These are phyloP conservation scores for Eudasyphora cyanicolor DNA, from an alignment of 2,888 invertebrate genomes.

Conservation along the genomic window DNA sequence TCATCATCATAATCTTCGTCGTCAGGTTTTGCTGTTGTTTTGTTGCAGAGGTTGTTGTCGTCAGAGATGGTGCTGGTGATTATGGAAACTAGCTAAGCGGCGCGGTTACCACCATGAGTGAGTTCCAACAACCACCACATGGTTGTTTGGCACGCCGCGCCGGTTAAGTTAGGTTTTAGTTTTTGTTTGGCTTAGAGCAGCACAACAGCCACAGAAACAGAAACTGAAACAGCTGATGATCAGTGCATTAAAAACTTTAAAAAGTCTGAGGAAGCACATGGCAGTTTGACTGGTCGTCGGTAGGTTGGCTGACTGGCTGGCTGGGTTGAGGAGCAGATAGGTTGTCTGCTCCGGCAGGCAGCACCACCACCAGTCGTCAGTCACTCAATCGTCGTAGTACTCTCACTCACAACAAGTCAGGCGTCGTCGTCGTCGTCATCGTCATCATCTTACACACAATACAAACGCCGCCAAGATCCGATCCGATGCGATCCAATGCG, in stretches of 20 bases:
- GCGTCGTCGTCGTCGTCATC: not conserved
- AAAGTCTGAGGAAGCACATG: slow-evolving; percentile 64
- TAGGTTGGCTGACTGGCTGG: slow-evolving; percentile 48
- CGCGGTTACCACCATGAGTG: slow-evolving; percentile 19
- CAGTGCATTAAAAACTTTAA: slow-evolving; percentile 65
- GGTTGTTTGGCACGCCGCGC: slow-evolving; percentile 63
- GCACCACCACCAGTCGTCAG: not conserved
- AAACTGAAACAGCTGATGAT: slow-evolving; percentile 63
- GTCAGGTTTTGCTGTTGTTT: slow-evolving; percentile 46
- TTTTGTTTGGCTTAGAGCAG: slow-evolving; percentile 47
- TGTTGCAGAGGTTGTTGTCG: slow-evolving; percentile 24
- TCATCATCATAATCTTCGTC: slow-evolving; percentile 52
- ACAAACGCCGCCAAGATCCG: not conserved
- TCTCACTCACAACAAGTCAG: not conserved
- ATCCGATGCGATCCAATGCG: not conserved
- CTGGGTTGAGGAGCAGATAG: slow-evolving; percentile 21
- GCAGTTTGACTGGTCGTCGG: slow-evolving; percentile 67
- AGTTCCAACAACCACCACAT: slow-evolving; percentile 57
- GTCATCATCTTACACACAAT: not conserved
- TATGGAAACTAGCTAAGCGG: slow-evolving; percentile 63
- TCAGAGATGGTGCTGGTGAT: slow-evolving; percentile 40
- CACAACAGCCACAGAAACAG: slow-evolving; percentile 33
- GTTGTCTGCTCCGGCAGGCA: slow-evolving; percentile 3
- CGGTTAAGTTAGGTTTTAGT: slow-evolving; percentile 50
- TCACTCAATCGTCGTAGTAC: slow-evolving; percentile 54